Base-by-base conservation (phyloP, 37 sponge, comb jelly and placozoan genomes). In the Hormiphora californensis region DNA sequence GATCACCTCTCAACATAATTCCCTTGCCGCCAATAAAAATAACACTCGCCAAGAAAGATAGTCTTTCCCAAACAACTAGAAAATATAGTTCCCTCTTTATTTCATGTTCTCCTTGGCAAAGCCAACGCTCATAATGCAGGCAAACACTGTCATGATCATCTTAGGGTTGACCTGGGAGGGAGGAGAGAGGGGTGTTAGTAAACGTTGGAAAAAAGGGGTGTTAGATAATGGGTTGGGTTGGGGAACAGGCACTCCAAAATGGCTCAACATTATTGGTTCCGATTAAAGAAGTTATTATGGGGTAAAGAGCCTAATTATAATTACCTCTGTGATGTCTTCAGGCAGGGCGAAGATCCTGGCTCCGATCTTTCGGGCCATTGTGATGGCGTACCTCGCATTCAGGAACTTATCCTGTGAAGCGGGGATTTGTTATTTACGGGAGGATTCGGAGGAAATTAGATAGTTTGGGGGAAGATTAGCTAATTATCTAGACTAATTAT, bases 131-230 rank as follows among this genome's bases (percentile, higher is more conserved):
- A 96, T 96, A 32, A 96, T 91, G 31, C 94, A 94, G 53, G 97
- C 97, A 65, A 96, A 96, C 51, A 96, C 92, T 11, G 97, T 96
- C 89, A 96, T 88, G 12, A 94, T 92, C 97, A 96, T 96, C 91
- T 96, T 96, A 37, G 86, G 91, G 43, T 96, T 96, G 32, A 73
- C 81, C 81, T 73, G 81, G 3, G 25, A n/a, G n/a, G n/a, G n/a
- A n/a, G n/a, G n/a, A n/a, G n/a, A n/a, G n/a, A n/a, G n/a, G n/a
- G n/a, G n/a, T n/a, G n/a, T n/a, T n/a, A n/a, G n/a, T n/a, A n/a
- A n/a, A n/a, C n/a, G n/a, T n/a, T n/a, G n/a, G n/a, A n/a, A n/a
- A n/a, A n/a, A n/a, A n/a, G n/a, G n/a, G n/a, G n/a, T n/a, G n/a
- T n/a, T n/a, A n/a, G n/a, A n/a, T n/a, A n/a, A n/a, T n/a, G n/a